Evolutionary conservation across 1,140 invertebrate genomes (phyloP), one percentile per base, ranked within the genome.

Genomic region (Bombus haemorrhoidalis): DNA sequence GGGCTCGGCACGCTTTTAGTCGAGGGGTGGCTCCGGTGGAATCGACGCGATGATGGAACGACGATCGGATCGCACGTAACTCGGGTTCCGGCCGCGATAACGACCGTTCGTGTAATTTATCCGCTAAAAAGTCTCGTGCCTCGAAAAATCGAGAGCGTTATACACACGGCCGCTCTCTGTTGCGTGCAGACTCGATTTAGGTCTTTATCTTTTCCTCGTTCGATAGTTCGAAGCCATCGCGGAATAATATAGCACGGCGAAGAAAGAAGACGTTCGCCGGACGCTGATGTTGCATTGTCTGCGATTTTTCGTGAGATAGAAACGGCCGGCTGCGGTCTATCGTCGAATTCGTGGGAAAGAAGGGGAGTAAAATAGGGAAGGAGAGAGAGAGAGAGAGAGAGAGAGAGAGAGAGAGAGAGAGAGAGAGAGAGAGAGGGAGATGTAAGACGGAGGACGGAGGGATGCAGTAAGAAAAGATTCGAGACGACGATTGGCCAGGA

Each of bases 221-320:
- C 74, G 89, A 83, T 89, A 72, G 89, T 90, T 90, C 75, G 73
- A 73, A 68, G 59, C 72, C 64, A n/a, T 13, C 53, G 32, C 57
- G 85, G 85, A 78, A 79, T 83, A 79, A 87, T 39, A 71, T 78
- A 28, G 9, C 78, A 41, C 32, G 13, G 6, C 9, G 69, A 86
- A 89, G 77, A 87, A 89, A 87, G 34, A 10, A 10, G 41, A 75
- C 83, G 34, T 62, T 57, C 18, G 28, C 1, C 18, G 64, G 69
- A 74, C 28, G 69, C 43, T 34, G 37, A 73, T 66, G 85, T 85
- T 82, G 82, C 79, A 87, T 90, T 89, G 88, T 90, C 85, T 57
- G 83, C 82, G 77, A 90, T 90, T 90, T 90, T 81, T 90, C 89
- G 72, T 64, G 12, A 41, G 89, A 90, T 90, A 86, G 69, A 66